Base-by-base conservation (phyloP, 2,797 vertebrate species). In the Triplophysa yarkandensis region DNA sequence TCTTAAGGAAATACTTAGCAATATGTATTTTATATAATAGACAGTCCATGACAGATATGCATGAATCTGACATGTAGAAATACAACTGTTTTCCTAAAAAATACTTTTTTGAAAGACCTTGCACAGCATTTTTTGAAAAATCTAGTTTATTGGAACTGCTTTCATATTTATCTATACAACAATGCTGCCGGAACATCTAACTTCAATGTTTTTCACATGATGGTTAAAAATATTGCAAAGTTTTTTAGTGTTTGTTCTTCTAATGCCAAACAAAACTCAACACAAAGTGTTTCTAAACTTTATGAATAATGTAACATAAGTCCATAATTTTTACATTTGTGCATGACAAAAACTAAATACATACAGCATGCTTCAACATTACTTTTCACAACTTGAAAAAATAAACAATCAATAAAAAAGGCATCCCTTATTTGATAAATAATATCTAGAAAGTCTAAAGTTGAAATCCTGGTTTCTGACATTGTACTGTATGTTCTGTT, bases 141-240 rank as follows among this genome's bases (percentile, higher is more conserved):
- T 27, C 44, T 46, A 39, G 36, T 64, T 78, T 73, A 73, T 78
- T 62, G 28, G 27, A 48, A 34, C 54, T 8, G 21, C 13, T 43
- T 55, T 65, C 14, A 41, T 43, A 25, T 25, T 14, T 57, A 57
- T 57, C 27, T 74, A 54, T 23, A 74, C 71, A 74, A 16, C 14
- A 44, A 30, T n/a, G 68, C 30, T 66, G 50, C 10, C 43, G 27
- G 48, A 52, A 30, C 50, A 58, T 52, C 30, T 61, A 67, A 63
- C 16, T 2, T 63, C n/a, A 41, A 30, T 25, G 28, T 55, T 55
- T 52, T 25, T 21, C 48, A 52, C 1, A 2, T 14, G 27, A 50
- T 50, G 64, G 32, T 44, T 50, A 50, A 50, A 50, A 4, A 50
- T 21, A 50, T 48, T 19, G 19, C 34, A 23, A 6, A 39, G 0